phyloP scores from a whole-genome alignment of 2,113 vertebrate species.

The Spea multiplicata region DNA sequence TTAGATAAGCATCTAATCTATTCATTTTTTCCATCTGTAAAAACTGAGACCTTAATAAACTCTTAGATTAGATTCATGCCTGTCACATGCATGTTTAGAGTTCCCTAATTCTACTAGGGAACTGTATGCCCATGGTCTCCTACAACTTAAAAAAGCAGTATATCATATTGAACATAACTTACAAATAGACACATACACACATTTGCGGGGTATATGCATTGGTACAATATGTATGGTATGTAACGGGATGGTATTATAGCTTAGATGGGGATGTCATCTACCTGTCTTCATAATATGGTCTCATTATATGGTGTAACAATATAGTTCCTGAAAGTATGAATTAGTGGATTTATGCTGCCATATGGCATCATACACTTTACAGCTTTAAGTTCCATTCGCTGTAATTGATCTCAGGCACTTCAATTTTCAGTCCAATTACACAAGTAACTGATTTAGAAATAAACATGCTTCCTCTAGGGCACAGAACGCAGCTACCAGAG shows the following conservation, averaged over 20 bases:
- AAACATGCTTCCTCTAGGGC: conserved; percentile 37
- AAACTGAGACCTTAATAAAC: too few relatives aligned
- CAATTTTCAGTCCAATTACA: conserved; percentile 29
- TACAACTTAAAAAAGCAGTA: too few relatives aligned
- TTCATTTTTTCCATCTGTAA: too few relatives aligned
- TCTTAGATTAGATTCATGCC: too few relatives aligned
- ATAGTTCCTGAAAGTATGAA: conserved; percentile 10
- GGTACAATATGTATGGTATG: too few relatives aligned
- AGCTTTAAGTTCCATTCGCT: conserved; percentile 12
- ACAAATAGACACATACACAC: too few relatives aligned
- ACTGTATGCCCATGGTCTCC: too few relatives aligned
- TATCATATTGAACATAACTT: too few relatives aligned
- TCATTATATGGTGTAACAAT: conserved; percentile 2
- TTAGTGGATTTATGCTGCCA: conserved; percentile 16
- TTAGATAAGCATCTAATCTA: too few relatives aligned
- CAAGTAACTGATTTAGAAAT: conserved; percentile 29
- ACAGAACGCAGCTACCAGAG: not conserved
- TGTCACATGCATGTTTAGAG: too few relatives aligned
- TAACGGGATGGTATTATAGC: not conserved
- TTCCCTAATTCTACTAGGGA: too few relatives aligned
- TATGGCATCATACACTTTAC: not conserved
- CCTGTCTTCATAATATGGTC: not conserved
- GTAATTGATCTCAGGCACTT: conserved; percentile 33
- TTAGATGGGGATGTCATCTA: conserved; percentile 15
- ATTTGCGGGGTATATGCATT: too few relatives aligned